Evolutionary conservation across 2,888 invertebrate genomes (phyloP).

Genomic region (Tachystola acroxantha): DNA sequence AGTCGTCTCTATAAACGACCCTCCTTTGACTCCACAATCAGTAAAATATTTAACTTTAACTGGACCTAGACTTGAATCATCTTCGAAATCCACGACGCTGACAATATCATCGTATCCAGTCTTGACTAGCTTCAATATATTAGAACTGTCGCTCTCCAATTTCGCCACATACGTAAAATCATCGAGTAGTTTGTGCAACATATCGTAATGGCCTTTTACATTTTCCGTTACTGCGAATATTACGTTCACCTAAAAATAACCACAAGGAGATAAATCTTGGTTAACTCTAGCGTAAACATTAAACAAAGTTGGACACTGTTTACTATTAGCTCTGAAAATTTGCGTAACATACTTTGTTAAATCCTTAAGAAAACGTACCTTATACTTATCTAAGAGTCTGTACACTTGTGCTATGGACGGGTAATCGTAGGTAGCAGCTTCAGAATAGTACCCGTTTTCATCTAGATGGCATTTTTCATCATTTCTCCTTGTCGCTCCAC

Average conservation of each 20-base stretch:
- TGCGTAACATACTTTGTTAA: conserved; percentile 13
- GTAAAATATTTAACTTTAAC: conserved; percentile 84
- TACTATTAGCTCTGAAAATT: conserved; percentile 10
- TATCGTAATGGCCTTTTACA: conserved; percentile 82
- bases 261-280: not conserved
- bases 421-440: conserved; percentile 84
- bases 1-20: conserved; percentile 61
- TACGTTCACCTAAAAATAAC: conserved; percentile 81
- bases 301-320: not conserved
- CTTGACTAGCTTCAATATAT: conserved; percentile 90
- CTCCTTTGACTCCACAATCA: conserved; percentile 80
- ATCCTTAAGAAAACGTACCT: conserved; percentile 51
- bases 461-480: conserved; percentile 85
- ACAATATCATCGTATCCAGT: conserved; percentile 88
- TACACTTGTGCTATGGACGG: conserved; percentile 90
- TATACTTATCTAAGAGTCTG: conserved; percentile 81
- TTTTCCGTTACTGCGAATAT: conserved; percentile 91
- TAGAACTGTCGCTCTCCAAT: conserved; percentile 89
- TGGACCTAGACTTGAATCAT: conserved; percentile 79
- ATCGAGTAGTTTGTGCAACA: conserved; percentile 82
- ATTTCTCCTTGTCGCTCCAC: conserved; percentile 82
- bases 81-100: conserved; percentile 78
- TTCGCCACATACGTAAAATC: conserved; percentile 87
- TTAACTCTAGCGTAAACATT: not conserved
- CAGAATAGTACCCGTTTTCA: conserved; percentile 80